Conservation (phyloP, 2,113 vertebrate genomes). For the Hypocryptadius cinnamomeus region DNA sequence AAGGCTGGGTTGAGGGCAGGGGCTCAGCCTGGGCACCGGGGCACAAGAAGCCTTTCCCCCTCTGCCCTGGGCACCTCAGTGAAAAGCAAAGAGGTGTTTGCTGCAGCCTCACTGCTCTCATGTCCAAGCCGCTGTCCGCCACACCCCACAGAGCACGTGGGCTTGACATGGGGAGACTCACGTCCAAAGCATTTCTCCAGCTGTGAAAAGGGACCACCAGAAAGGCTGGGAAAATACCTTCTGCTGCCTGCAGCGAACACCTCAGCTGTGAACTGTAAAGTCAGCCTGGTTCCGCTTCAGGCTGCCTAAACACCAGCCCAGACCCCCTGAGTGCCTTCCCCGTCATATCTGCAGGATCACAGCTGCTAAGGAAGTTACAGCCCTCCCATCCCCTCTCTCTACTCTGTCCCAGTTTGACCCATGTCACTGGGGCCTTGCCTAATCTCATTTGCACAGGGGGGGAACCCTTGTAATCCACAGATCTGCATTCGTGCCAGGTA, state of each 20-base stretch:
- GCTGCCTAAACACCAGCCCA: background rate
- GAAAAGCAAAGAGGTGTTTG: background rate
- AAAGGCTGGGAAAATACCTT: constrained; percentile 30
- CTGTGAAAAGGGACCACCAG: background rate
- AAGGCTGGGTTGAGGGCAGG: fast-evolving
- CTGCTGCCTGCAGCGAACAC: background rate
- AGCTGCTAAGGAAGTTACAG: constrained; percentile 34
- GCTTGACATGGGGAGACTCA: background rate
- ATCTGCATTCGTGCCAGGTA: background rate
- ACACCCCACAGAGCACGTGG: background rate
- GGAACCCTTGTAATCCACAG: background rate
- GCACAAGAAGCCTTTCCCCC: background rate
- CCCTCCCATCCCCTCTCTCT: background rate
- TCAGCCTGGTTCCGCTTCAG: background rate
- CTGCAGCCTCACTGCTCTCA: fast-evolving
- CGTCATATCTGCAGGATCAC: background rate
- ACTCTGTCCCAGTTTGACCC: constrained; percentile 24
- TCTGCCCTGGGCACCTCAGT: background rate
- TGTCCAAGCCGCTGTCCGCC: fast-evolving
- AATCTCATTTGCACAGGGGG: background rate
- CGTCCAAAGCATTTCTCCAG: background rate
- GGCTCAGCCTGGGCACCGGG: background rate
- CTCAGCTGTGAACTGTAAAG: background rate
- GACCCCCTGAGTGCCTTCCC: background rate
- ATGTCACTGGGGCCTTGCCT: background rate